These are phyloP conservation scores for Saturnia japonica DNA, from an alignment of 2,888 invertebrate species.

Conservation along the genomic window DNA sequence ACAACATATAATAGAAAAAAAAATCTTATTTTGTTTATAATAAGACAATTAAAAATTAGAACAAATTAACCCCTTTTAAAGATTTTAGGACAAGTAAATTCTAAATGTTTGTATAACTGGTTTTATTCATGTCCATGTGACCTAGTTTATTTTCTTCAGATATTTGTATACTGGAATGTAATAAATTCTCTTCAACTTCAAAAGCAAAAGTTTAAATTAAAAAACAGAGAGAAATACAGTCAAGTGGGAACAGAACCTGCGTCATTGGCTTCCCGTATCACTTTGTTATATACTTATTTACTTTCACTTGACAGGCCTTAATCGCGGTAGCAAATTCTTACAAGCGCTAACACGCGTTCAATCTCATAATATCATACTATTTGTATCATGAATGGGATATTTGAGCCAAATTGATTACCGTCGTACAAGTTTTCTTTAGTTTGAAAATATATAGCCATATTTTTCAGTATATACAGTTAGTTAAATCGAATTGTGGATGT, in stretches of 20 bases:
- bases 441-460: too few species aligned
- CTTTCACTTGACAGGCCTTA: too few species aligned
- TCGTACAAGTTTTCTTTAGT: too few species aligned
- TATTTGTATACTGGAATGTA: conserved; percentile 14
- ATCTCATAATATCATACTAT: too few species aligned
- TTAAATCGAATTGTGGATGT: too few species aligned
- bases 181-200: conserved; percentile 11
- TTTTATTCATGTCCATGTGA: neutral
- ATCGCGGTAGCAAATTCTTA: too few species aligned
- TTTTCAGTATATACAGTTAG: too few species aligned
- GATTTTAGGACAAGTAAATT: neutral
- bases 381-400: too few species aligned
- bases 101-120: neutral
- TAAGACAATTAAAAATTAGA: neutral
- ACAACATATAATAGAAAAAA: neutral
- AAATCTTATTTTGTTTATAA: neutral
- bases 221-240: conserved; percentile 1
- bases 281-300: neutral
- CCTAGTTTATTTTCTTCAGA: neutral
- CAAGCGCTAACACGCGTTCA: too few species aligned
- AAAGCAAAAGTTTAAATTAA: conserved; percentile 18
- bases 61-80: neutral
- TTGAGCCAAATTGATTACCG: too few species aligned
- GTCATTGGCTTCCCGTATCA: conserved; percentile 6
- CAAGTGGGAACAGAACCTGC: neutral